A percentile compares a stretch with the other conserved stretches of the same genome.
Conservation (phyloP, 2,797 vertebrate species). For the Cichlasoma orientale region DNA sequence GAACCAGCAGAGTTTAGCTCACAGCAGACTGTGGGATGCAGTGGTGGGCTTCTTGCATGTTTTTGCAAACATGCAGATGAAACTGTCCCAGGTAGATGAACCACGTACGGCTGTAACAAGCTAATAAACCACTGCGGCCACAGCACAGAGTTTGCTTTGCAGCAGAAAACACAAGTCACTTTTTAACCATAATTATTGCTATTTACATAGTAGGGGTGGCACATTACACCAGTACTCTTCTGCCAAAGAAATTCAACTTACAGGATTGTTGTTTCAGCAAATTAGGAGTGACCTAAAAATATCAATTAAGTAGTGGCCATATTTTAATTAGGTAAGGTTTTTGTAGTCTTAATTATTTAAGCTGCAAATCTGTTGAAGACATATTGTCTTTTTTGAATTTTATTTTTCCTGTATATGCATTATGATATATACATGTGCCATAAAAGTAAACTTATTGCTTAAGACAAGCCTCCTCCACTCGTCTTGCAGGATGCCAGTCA, state of each 20-base stretch:
- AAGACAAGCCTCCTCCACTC: neutral
- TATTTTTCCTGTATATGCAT: neutral
- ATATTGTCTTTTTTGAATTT: too few species aligned
- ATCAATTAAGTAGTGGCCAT: too few species aligned
- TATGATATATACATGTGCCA: neutral
- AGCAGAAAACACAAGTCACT: neutral
- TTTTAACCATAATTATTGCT: neutral
- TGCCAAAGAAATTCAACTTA: too few species aligned
- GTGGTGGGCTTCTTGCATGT: slow-evolving; percentile 97
- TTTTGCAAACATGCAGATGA: slow-evolving; percentile 99
- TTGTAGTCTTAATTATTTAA: too few species aligned
- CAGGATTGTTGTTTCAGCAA: too few species aligned
- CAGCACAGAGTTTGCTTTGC: neutral
- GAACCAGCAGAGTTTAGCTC: slow-evolving; percentile 96
- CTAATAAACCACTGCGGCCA: neutral
- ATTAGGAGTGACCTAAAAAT: too few species aligned
- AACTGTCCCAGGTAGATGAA: slow-evolving; percentile 90
- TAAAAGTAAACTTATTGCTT: neutral
- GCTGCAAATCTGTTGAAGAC: too few species aligned
- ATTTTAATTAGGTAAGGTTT: too few species aligned
- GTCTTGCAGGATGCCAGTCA: slow-evolving; percentile 91
- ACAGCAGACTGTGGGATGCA: slow-evolving; percentile 96
- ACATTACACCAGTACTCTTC: too few species aligned
- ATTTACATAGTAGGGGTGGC: neutral
- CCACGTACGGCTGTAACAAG: neutral